Evolutionary conservation across 2,888 invertebrate genomes (phyloP).

Genomic region (Agrotis ipsilon): DNA sequence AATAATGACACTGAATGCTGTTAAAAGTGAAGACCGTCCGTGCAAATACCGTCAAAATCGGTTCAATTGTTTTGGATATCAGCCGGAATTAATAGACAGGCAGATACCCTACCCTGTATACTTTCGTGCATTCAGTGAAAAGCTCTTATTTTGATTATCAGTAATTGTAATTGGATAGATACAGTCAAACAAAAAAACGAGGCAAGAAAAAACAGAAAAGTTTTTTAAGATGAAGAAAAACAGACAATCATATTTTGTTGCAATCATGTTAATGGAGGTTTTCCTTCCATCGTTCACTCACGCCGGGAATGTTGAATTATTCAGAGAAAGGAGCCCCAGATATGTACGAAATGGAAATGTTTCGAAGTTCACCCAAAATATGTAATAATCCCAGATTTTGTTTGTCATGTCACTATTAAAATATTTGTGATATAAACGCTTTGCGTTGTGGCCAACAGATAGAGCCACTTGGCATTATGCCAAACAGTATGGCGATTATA

Average conservation of each 20-base stretch:
- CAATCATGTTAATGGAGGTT: constrained; percentile 77
- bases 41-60: too few relatives aligned
- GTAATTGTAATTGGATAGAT: too few relatives aligned
- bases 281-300: constrained; percentile 71
- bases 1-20: too few relatives aligned
- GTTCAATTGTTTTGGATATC: too few relatives aligned
- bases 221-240: constrained; percentile 60
- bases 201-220: constrained; percentile 28
- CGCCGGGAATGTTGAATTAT: constrained; percentile 76
- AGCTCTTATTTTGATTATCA: too few relatives aligned
- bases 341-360: constrained; percentile 76
- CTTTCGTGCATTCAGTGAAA: too few relatives aligned
- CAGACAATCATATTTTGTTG: constrained; percentile 69
- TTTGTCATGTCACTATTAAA: constrained; percentile 71
- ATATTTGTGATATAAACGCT: constrained; percentile 68
- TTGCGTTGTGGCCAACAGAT: constrained; percentile 68
- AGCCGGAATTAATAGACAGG: too few relatives aligned
- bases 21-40: too few relatives aligned
- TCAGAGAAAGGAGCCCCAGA: constrained; percentile 73
- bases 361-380: constrained; percentile 72
- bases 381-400: constrained; percentile 70
- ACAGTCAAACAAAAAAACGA: background rate
- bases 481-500: constrained; percentile 76
- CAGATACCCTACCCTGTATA: too few relatives aligned
- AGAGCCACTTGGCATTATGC: constrained; percentile 77